Percentiles rank a stretch among this genome's conserved stretches.
Evolutionary conservation across 2,797 vertebrate species (phyloP).

Genomic region (Hippopotamyrus pictus): DNA sequence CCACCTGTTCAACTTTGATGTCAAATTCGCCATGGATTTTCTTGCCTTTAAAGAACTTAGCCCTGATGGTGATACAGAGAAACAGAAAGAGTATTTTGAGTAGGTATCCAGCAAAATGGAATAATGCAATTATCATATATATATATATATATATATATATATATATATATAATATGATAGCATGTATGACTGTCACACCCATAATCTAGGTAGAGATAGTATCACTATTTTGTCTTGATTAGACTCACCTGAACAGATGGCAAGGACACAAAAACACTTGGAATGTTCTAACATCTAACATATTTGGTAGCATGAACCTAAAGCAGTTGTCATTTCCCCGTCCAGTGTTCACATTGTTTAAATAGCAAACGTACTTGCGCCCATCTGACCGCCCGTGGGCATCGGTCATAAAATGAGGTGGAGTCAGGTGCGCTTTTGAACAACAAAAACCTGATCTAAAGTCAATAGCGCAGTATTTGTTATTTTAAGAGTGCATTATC

Average conservation of each 20-base stretch:
- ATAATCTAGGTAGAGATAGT: not conserved
- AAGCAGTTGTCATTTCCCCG: too few relatives aligned
- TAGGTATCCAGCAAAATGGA: not conserved
- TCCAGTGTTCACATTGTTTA: too few relatives aligned
- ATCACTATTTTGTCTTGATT: not conserved
- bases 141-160: too few relatives aligned
- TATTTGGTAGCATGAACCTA: too few relatives aligned
- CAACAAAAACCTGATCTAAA: too few relatives aligned
- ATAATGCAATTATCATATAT: not conserved
- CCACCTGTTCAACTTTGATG: constrained; percentile 84
- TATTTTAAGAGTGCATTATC: too few relatives aligned
- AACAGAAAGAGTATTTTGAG: not conserved
- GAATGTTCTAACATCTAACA: not conserved
- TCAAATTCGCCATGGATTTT: constrained; percentile 82
- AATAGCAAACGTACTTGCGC: too few relatives aligned
- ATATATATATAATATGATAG: too few relatives aligned
- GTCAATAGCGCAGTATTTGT: too few relatives aligned
- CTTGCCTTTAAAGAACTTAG: constrained; percentile 79
- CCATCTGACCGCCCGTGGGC: too few relatives aligned
- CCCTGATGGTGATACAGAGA: constrained; percentile 56
- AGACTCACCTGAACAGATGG: not conserved
- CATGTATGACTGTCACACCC: not conserved
- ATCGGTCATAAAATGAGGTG: too few relatives aligned
- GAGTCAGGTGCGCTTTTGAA: too few relatives aligned
- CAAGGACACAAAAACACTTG: not conserved